Evolutionary conservation across 2,888 invertebrate genomes (phyloP), one percentile per base, ranked within the genome.

Genomic region (Diplazon laetatorius): DNA sequence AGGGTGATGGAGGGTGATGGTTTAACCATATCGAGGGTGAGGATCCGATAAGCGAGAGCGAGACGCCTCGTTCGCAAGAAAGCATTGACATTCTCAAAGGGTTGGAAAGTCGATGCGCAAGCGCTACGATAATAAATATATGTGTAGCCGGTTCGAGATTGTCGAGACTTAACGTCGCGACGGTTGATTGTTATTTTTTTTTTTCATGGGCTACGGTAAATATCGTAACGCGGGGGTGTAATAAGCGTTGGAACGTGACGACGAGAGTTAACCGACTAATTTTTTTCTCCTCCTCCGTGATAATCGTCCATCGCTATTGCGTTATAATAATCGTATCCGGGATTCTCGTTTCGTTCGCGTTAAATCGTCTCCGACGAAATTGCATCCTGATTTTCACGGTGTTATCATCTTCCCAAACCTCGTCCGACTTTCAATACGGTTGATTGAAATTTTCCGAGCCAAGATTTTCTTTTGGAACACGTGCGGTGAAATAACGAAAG

Each of bases 211-310:
- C 78, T 70, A 80, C 76, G 85, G 88, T 88, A 88, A 89, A 89
- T 88, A 89, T 89, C 86, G 84, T 89, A 87, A 89, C 88, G 86
- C 86, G 82, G 77, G 81, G 65, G 80, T n/a, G n/a, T n/a, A 84
- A 86, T 89, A 87, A 89, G 86, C 85, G 87, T 83, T 84, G 87
- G 86, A 77, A 85, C 90, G 90, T 90, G 90, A 85, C 89, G 80
- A 76, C 72, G 89, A 89, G 88, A 89, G 88, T 89, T 89, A 90
- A 90, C 88, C 86, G 85, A 86, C 89, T 89, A 87, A 89, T 90
- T 89, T 89, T 87, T 84, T 82, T 75, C 80, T 78, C 82, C 59
- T 55, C 71, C 2, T n/a, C 68, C 52, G n/a, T 8, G 1, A 8
- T 6, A 8, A 8, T 12, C 37, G 1, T 12, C 37, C 37, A 1